Evolutionary conservation across 2,888 invertebrate genomes (phyloP).

Genomic region (Diadegma fenestrale): DNA sequence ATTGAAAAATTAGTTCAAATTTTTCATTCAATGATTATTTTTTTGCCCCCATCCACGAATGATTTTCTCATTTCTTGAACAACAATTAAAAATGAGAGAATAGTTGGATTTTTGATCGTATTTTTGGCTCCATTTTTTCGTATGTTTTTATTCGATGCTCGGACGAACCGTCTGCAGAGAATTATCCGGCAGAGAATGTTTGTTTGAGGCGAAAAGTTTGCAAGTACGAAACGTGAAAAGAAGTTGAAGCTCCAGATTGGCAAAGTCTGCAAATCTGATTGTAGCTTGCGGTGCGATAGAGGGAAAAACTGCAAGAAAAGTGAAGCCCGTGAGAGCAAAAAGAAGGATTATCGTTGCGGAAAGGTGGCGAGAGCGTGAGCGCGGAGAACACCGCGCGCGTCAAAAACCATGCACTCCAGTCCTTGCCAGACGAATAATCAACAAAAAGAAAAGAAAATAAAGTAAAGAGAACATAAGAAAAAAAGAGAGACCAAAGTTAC

Average conservation of each 20-base stretch:
- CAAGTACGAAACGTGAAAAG: not conserved
- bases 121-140: no score
- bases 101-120: no score
- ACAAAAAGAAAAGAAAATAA: not conserved
- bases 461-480: slow-evolving; percentile 20
- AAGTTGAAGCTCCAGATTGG: not conserved
- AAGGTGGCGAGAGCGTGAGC: slow-evolving; percentile 61
- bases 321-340: slow-evolving; percentile 54
- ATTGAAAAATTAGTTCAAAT: slow-evolving; percentile 29
- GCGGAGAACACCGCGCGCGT: slow-evolving; percentile 3
- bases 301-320: slow-evolving; percentile 15
- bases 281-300: not conserved
- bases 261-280: slow-evolving; percentile 10
- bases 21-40: not conserved
- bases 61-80: not conserved
- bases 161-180: not conserved
- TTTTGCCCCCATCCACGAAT: not conserved
- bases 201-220: not conserved
- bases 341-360: slow-evolving; percentile 64
- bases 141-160: not conserved
- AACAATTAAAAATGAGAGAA: no score
- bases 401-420: slow-evolving; percentile 3
- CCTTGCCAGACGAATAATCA: slow-evolving; percentile 14
- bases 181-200: not conserved
- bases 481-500: slow-evolving; percentile 18